Percentiles rank a stretch among this genome's conserved stretches.
These are phyloP conservation scores for Smithornis capensis DNA, from an alignment of 2,113 vertebrate genomes.

Conservation along the genomic window DNA sequence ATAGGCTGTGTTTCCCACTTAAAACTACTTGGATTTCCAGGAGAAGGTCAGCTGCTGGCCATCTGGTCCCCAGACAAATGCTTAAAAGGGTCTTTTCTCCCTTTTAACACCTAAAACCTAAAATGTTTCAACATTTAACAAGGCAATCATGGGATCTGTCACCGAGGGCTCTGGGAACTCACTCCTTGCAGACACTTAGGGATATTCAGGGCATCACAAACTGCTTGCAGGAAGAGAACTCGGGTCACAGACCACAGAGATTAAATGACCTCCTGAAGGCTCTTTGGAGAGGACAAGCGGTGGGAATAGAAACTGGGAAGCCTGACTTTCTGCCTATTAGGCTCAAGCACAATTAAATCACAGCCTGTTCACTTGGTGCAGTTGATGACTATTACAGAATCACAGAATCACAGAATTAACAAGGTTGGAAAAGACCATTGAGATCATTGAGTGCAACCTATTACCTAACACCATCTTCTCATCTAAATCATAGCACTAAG, in stretches of 20 bases:
- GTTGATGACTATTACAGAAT: not conserved
- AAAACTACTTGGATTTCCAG: not conserved
- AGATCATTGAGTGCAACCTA: no score
- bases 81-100: not conserved
- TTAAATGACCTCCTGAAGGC: not conserved
- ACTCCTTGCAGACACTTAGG: fast-evolving
- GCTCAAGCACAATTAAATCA: not conserved
- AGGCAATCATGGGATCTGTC: not conserved
- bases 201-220: not conserved
- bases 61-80: not conserved
- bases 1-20: not conserved
- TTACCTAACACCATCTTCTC: no score
- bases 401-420: no score
- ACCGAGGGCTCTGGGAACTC: not conserved
- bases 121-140: not conserved
- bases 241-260: not conserved
- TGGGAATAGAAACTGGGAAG: not conserved
- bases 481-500: no score
- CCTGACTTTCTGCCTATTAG: not conserved
- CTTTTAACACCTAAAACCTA: not conserved
- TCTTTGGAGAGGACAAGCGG: fast-evolving
- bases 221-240: not conserved
- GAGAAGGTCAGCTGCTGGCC: not conserved
- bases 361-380: not conserved
- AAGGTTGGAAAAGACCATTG: no score